phyloP scores from a whole-genome alignment of 2,113 vertebrate genomes.

The Gorsachius goisagi region DNA sequence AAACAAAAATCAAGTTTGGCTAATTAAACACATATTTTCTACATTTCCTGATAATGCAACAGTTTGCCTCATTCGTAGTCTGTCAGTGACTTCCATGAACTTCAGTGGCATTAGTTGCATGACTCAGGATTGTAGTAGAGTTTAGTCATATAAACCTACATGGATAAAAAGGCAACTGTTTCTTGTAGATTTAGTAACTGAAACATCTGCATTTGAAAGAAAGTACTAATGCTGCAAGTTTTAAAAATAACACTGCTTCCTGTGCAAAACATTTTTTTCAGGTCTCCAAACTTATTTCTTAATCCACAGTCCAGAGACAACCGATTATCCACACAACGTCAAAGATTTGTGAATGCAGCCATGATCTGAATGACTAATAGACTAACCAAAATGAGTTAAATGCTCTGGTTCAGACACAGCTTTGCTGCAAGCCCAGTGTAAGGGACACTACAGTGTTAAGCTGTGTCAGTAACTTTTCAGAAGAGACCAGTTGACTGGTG shows the following conservation, averaged over 20 bases:
- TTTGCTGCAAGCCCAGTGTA: neutral
- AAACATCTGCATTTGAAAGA: neutral
- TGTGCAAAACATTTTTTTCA: neutral
- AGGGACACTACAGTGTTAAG: neutral
- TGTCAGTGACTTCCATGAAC: neutral
- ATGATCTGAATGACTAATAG: neutral
- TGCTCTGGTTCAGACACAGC: neutral
- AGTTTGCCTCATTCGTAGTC: neutral
- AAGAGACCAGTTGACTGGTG: neutral
- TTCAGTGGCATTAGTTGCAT: neutral
- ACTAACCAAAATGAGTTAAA: neutral
- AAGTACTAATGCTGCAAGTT: neutral
- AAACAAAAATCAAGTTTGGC: neutral
- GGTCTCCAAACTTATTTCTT: neutral
- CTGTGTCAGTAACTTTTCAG: neutral
- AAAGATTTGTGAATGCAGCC: neutral
- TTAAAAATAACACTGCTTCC: neutral
- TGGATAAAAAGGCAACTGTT: neutral
- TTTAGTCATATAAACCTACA: neutral
- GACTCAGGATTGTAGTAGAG: neutral
- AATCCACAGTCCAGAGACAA: neutral
- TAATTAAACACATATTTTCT: neutral
- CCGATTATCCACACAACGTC: neutral
- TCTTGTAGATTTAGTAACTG: neutral
- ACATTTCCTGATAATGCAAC: neutral